phyloP scores from a whole-genome alignment of 2,113 vertebrate species.

The Nanorana parkeri region DNA sequence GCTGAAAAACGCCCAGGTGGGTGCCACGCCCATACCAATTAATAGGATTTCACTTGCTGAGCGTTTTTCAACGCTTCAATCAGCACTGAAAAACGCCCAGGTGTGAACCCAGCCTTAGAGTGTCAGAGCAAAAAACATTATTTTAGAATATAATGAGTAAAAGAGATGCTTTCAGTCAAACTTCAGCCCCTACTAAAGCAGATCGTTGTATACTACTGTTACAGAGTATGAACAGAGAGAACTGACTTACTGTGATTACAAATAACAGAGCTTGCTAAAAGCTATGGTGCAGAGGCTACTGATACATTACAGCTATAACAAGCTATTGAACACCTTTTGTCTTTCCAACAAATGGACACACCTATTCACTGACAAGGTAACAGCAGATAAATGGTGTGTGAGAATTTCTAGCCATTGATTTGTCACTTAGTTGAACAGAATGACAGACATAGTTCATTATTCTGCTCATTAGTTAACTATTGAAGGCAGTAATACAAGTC shows the following conservation, averaged over 20 bases:
- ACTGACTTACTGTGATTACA: not conserved
- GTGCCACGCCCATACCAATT: no score
- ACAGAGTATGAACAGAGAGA: not conserved
- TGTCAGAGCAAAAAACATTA: no score
- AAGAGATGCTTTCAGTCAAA: no score
- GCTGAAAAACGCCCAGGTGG: no score
- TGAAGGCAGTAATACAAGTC: slow-evolving; percentile 99
- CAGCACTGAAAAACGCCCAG: no score
- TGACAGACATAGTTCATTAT: slow-evolving; percentile 99
- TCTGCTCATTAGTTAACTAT: slow-evolving; percentile 99
- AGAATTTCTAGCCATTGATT: slow-evolving; percentile 99
- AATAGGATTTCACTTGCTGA: no score
- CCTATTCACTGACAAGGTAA: slow-evolving; percentile 61
- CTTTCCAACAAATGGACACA: slow-evolving; percentile 22
- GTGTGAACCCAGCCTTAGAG: no score
- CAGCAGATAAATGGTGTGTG: slow-evolving; percentile 81
- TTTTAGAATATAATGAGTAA: no score
- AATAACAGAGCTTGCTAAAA: slow-evolving; percentile 10
- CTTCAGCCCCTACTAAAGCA: no score
- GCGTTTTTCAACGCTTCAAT: no score
- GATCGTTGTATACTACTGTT: no score
- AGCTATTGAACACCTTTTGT: slow-evolving; percentile 25
- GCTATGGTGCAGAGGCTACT: not conserved
- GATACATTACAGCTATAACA: slow-evolving; percentile 14
- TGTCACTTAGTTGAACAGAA: slow-evolving; percentile 98